These are phyloP conservation scores for Nyleta sp. DNA, from an alignment of 2,888 invertebrate species.

Conservation along the genomic window DNA sequence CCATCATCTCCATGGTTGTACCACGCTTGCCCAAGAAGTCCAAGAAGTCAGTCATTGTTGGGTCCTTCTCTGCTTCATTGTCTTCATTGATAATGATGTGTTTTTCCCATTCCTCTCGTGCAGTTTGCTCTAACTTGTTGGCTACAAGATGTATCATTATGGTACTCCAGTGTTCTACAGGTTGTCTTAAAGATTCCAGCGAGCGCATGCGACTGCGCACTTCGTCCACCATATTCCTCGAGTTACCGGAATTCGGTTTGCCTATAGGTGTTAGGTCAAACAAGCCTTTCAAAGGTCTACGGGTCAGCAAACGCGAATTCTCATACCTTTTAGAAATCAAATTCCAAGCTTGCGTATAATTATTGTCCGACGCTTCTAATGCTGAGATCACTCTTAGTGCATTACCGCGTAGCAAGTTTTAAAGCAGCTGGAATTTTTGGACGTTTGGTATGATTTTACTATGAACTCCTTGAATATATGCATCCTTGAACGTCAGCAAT, in stretches of 20 bases:
- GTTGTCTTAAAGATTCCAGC: slow-evolving; percentile 14
- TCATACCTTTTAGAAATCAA: neutral
- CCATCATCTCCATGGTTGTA: slow-evolving; percentile 7
- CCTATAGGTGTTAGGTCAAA: slow-evolving; percentile 13
- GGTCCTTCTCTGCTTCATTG: neutral
- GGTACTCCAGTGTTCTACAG: slow-evolving; percentile 18
- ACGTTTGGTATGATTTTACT: neutral
- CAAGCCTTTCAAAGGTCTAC: slow-evolving; percentile 22
- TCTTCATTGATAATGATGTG: neutral
- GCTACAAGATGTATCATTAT: slow-evolving; percentile 15
- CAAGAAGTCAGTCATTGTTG: slow-evolving; percentile 4
- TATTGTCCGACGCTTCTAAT: slow-evolving; percentile 6
- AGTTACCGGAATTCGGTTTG: neutral
- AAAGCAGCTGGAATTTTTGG: slow-evolving; percentile 20
- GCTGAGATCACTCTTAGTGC: slow-evolving; percentile 7
- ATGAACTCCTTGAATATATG: slow-evolving; percentile 4
- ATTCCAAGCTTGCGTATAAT: slow-evolving; percentile 10
- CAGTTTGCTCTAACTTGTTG: slow-evolving; percentile 19
- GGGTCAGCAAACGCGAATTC: slow-evolving; percentile 5
- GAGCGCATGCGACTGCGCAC: slow-evolving; percentile 3
- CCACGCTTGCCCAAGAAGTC: slow-evolving; percentile 4
- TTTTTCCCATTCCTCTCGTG: slow-evolving; percentile 31
- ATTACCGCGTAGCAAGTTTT: slow-evolving; percentile 6
- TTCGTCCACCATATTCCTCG: slow-evolving; percentile 17
- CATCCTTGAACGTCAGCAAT: slow-evolving; percentile 1